phyloP scores from a whole-genome alignment of 2,888 invertebrate genomes.

The Oxytorus armatus region DNA sequence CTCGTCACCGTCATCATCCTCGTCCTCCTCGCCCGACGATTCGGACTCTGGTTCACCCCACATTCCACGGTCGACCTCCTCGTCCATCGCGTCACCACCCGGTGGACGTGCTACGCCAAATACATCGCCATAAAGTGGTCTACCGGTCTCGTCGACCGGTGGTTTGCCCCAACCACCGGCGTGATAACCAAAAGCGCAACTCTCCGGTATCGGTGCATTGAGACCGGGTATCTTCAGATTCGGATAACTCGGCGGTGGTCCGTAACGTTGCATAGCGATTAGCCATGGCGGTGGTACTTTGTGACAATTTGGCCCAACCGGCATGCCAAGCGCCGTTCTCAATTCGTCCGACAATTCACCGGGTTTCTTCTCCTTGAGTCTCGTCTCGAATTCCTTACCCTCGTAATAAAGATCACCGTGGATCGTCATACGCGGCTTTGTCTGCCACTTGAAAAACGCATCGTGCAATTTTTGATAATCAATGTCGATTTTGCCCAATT shows the following conservation, averaged over 20 bases:
- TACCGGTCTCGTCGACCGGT: conserved; percentile 98
- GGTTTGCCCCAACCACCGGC: conserved; percentile 99
- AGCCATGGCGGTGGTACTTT: conserved; percentile 98
- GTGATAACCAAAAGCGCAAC: conserved; percentile 99
- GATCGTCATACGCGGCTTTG: conserved; percentile 99
- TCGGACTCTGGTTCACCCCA: conserved; percentile 86
- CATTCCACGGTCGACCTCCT: conserved; percentile 95
- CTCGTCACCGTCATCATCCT: conserved; percentile 87
- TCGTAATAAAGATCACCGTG: conserved; percentile 99
- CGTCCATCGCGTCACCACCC: conserved; percentile 90
- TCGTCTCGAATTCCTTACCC: conserved; percentile 99
- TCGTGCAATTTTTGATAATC: conserved; percentile 99
- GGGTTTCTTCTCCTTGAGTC: conserved; percentile 98
- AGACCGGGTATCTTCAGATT: conserved; percentile 98
- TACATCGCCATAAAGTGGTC: conserved; percentile 99
- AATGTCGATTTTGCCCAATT: conserved; percentile 99
- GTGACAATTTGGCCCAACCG: conserved; percentile 96
- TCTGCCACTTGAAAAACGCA: conserved; percentile 99
- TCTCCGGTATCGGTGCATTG: conserved; percentile 99
- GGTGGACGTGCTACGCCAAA: conserved; percentile 92
- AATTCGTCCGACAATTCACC: conserved; percentile 98
- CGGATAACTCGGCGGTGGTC: conserved; percentile 99
- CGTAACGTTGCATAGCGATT: conserved; percentile 98
- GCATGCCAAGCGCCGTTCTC: conserved; percentile 99
- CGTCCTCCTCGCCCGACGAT: conserved; percentile 86